A percentile compares a stretch with the other conserved stretches of the same genome.
phyloP scores from a whole-genome alignment of 2,888 invertebrate genomes.

The Nasonovia ribisnigri region DNA sequence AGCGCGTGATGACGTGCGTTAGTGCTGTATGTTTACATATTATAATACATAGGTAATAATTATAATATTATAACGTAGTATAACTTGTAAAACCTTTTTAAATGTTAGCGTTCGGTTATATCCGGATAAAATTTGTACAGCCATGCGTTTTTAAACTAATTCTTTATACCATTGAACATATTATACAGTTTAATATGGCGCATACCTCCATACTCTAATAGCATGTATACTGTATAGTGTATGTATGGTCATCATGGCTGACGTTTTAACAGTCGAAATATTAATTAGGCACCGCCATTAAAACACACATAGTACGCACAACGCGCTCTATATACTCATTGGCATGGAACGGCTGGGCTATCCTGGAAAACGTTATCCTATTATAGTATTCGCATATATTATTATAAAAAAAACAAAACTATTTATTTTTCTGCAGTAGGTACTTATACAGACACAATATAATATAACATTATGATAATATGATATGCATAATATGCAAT shows the following conservation, averaged over 20 bases:
- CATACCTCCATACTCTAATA: neutral
- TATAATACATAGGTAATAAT: neutral
- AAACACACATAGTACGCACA: neutral
- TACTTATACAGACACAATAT: neutral
- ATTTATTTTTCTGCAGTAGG: neutral
- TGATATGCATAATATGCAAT: neutral
- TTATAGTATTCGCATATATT: neutral
- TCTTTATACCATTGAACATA: neutral
- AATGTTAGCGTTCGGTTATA: neutral
- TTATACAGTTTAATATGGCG: neutral
- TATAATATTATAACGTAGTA: neutral
- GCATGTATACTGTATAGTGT: neutral
- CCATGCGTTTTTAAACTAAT: slow-evolving; percentile 2
- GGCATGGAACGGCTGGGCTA: slow-evolving; percentile 23
- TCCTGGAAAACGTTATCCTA: neutral
- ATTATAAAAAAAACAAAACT: slow-evolving; percentile 2
- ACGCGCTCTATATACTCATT: slow-evolving; percentile 41
- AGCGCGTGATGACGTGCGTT: neutral
- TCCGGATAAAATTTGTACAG: neutral
- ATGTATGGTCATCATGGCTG: neutral
- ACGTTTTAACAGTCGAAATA: slow-evolving; percentile 59
- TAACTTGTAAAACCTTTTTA: neutral
- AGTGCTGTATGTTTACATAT: neutral
- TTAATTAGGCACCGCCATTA: slow-evolving; percentile 48
- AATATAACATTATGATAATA: neutral